These are phyloP conservation scores for Lophochroa leadbeateri DNA, from an alignment of 2,113 vertebrate genomes.

Conservation along the genomic window DNA sequence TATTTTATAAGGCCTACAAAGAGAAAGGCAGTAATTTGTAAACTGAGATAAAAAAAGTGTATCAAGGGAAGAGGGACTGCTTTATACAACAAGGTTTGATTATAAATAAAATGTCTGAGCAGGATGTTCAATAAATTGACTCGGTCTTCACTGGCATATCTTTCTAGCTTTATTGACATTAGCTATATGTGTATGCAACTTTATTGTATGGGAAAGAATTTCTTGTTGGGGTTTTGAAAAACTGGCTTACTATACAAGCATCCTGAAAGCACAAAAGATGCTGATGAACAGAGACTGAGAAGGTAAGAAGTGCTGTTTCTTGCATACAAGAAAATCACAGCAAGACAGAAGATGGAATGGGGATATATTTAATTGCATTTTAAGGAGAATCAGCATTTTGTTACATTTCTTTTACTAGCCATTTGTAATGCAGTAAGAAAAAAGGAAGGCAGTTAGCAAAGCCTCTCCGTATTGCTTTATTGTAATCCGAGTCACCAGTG, in stretches of 20 bases:
- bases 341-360: not conserved
- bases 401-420: conserved; percentile 1
- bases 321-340: not conserved
- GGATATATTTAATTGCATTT: conserved; percentile 6
- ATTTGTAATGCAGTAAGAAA: not conserved
- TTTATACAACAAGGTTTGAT: conserved; percentile 14
- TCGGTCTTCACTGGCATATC: conserved; percentile 41
- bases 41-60: conserved; percentile 27
- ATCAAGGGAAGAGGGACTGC: conserved; percentile 18
- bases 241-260: not conserved
- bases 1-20: conserved; percentile 8
- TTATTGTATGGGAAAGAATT: conserved; percentile 5
- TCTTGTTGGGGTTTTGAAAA: not conserved
- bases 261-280: not conserved
- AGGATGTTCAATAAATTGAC: conserved; percentile 56
- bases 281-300: not conserved
- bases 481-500: conserved; percentile 25
- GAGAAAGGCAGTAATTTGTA: conserved; percentile 33
- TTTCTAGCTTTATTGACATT: conserved; percentile 44
- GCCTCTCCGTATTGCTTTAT: not conserved
- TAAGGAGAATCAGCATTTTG: not conserved
- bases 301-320: not conserved
- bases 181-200: conserved; percentile 6
- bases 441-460: not conserved
- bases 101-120: conserved; percentile 42